These are phyloP conservation scores for Pantelozetes paolii DNA, from an alignment of 2,888 invertebrate species.

Conservation along the genomic window DNA sequence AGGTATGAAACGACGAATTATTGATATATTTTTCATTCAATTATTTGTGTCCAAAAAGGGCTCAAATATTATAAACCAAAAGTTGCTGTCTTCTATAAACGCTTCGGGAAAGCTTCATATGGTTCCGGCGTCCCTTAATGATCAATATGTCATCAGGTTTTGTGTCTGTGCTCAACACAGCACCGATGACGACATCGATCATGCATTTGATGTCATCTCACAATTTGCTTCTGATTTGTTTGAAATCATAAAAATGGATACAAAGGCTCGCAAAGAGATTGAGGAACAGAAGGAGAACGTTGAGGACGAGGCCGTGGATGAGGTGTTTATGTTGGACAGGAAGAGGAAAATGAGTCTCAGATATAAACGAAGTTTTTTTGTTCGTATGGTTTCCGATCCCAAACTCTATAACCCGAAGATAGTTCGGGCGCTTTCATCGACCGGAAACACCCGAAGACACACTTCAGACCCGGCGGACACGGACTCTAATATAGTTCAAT, in stretches of 20 bases:
- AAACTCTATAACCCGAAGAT: constrained; percentile 92
- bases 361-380: constrained; percentile 90
- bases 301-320: constrained; percentile 49
- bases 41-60: constrained; percentile 43
- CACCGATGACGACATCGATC: constrained; percentile 66
- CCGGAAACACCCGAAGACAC: constrained; percentile 43
- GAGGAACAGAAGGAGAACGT: constrained; percentile 48
- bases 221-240: constrained; percentile 57
- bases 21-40: constrained; percentile 27
- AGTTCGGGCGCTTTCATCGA: constrained; percentile 47
- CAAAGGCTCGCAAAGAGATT: constrained; percentile 4
- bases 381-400: constrained; percentile 95
- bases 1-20: constrained; percentile 57
- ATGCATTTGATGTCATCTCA: constrained; percentile 56
- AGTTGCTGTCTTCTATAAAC: constrained; percentile 83
- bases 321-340: constrained; percentile 50
- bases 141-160: constrained; percentile 86
- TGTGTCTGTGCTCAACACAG: constrained; percentile 89
- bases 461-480: constrained; percentile 46
- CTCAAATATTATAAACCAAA: constrained; percentile 75
- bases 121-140: constrained; percentile 88
- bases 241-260: constrained; percentile 57
- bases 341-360: constrained; percentile 71
- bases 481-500: constrained; percentile 33
- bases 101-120: constrained; percentile 93